Conservation (phyloP, 2,113 vertebrate species). For the Notechis scutatus region DNA sequence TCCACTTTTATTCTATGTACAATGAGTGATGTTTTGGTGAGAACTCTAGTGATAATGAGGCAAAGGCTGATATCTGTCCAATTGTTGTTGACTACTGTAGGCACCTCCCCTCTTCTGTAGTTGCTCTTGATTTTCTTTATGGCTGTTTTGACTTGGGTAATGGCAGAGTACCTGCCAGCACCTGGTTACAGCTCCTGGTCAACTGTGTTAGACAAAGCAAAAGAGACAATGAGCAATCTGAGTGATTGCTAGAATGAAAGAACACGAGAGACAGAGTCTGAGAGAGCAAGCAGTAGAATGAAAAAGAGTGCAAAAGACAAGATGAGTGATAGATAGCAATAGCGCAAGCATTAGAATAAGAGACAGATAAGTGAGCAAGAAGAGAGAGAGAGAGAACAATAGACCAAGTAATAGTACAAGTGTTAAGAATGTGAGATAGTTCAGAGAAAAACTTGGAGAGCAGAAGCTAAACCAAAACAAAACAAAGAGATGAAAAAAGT, state of each 20-base stretch:
- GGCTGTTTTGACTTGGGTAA: neutral
- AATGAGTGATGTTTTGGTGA: neutral
- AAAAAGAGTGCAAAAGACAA: neutral
- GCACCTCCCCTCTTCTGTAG: neutral
- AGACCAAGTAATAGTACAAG: neutral
- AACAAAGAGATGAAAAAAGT: neutral
- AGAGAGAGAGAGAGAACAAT: neutral
- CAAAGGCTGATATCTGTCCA: neutral
- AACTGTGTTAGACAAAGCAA: neutral
- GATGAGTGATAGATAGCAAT: neutral
- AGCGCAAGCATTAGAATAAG: neutral
- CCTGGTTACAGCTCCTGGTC: neutral
- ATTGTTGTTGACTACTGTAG: neutral
- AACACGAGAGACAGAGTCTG: neutral
- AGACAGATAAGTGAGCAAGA: neutral
- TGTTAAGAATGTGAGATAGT: neutral
- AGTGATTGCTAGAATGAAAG: neutral
- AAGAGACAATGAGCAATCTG: neutral
- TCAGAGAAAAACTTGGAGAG: neutral
- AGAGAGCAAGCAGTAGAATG: neutral
- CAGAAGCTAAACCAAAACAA: neutral
- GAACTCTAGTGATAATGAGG: neutral
- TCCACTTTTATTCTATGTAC: neutral
- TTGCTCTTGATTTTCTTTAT: neutral
- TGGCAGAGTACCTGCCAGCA: neutral